phyloP scores from a whole-genome alignment of 2,113 vertebrate species.

The Zosterops japonicus region DNA sequence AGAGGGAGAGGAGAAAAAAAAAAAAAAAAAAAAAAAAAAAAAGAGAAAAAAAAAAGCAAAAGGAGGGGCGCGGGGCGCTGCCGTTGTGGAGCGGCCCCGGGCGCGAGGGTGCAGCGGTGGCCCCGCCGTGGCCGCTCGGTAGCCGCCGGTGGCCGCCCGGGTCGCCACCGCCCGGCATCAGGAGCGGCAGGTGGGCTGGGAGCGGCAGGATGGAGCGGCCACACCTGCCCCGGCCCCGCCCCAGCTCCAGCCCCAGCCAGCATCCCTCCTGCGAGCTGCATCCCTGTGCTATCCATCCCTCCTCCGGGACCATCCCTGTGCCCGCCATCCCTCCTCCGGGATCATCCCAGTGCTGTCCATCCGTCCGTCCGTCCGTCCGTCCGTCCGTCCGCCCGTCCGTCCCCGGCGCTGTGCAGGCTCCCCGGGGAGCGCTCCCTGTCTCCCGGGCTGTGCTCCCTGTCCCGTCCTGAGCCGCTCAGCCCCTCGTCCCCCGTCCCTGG shows the following conservation, averaged over 20 bases:
- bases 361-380: fast-evolving
- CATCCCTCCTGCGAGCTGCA: not conserved
- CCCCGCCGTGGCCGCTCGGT: not conserved
- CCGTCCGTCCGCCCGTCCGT: not conserved
- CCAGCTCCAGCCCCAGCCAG: not conserved
- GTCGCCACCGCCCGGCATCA: not conserved
- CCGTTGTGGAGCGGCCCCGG: no score
- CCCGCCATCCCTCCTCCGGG: no score
- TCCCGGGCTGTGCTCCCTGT: fast-evolving
- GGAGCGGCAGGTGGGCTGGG: not conserved
- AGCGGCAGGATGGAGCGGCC: not conserved
- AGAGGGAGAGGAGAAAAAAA: no score
- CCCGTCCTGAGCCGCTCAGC: not conserved
- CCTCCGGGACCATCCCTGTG: not conserved
- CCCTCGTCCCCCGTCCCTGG: not conserved
- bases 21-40: no score
- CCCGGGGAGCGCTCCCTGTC: not conserved
- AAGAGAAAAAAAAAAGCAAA: no score
- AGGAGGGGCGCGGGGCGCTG: no score
- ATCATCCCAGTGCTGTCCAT: not conserved
- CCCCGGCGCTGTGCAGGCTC: not conserved
- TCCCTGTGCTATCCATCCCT: not conserved
- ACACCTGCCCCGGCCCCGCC: not conserved
- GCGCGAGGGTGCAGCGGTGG: no score
- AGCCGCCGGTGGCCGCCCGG: not conserved